Base-by-base conservation (phyloP, 2,888 invertebrate genomes). In the Halictus ligatus region DNA sequence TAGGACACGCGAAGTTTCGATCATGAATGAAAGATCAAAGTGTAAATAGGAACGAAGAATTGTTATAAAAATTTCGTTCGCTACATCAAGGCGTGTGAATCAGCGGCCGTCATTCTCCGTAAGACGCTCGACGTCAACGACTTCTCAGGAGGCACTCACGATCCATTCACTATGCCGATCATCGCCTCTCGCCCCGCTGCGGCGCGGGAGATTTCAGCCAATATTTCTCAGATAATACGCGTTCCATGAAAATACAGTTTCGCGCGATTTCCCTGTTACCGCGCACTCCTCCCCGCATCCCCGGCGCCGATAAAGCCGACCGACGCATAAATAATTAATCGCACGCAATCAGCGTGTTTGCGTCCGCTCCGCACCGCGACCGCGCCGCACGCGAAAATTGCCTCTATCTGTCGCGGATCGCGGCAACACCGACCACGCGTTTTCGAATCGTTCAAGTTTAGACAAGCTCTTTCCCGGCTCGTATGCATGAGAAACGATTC, bases 321-420 rank as follows among this genome's bases (percentile, higher is more conserved):
- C 77, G 74, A 29, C 71, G 81, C 76, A 81, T 84, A 89, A 89
- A 90, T 87, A 90, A 89, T 90, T 83, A 88, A 89, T 88, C 83
- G 80, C 71, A 77, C 54, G 73, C 86, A 80, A 84, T 90, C 90
- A 83, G 75, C 80, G 83, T 80, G 77, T 89, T 88, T 85, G 78
- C 88, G 77, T 75, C 50, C 85, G 54, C 73, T 67, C 69, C 71
- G 75, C 84, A 0, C 35, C 35, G 35, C 35, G 35, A 5, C 35
- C 35, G 35, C 35, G 35, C 74, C 35, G 12, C 69, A 78, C 58
- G n/a, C 71, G 80, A 78, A 85, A 89, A 90, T 89, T 88, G 81
- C 83, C 77, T 77, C 87, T 72, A 86, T 89, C 88, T 86, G 90
- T 88, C 77, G 75, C 50, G 76, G 69, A 81, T 80, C 71, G 85